These are phyloP conservation scores for Brachyistius frenatus DNA, from an alignment of 2,113 vertebrate genomes.

Conservation along the genomic window DNA sequence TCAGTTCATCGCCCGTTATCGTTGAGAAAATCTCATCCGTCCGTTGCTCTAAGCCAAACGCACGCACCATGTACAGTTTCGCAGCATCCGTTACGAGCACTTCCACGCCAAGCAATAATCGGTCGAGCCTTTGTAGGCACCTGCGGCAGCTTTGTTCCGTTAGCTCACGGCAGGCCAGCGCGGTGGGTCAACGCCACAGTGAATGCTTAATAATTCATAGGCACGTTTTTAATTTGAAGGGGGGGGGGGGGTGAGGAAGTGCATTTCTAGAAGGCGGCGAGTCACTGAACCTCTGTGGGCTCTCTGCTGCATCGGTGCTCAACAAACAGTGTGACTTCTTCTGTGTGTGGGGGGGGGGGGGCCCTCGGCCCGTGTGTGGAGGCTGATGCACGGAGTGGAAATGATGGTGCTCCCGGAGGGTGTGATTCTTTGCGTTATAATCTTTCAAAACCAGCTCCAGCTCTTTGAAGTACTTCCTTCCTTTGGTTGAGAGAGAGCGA, in stretches of 20 bases:
- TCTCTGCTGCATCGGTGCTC: slow-evolving; percentile 36
- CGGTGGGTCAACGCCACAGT: slow-evolving; percentile 43
- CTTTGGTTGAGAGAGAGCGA: slow-evolving; percentile 39
- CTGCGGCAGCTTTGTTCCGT: slow-evolving; percentile 48
- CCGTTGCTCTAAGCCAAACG: not conserved
- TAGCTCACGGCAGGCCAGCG: slow-evolving; percentile 33
- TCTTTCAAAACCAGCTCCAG: slow-evolving; percentile 47
- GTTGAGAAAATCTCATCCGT: not conserved
- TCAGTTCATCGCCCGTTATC: slow-evolving; percentile 2
- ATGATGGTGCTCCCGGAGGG: slow-evolving; percentile 27
- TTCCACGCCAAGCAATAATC: slow-evolving; percentile 35
- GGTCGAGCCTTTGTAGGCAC: slow-evolving; percentile 37
- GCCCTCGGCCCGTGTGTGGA: slow-evolving; percentile 27
- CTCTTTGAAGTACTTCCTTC: slow-evolving; percentile 51
- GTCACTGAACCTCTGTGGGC: slow-evolving; percentile 53
- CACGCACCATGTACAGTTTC: not conserved
- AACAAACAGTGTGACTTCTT: slow-evolving; percentile 43
- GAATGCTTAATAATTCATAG: slow-evolving; percentile 70
- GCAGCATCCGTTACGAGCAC: not conserved
- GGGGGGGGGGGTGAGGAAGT: slow-evolving; percentile 14
- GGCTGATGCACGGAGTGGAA: slow-evolving; percentile 11
- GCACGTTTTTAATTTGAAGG: slow-evolving; percentile 63
- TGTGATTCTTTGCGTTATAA: not conserved
- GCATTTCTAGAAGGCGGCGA: slow-evolving; percentile 46
- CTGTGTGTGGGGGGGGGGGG: slow-evolving; percentile 35